Conservation (phyloP, 2,113 vertebrate genomes). For the Nothoprocta perdicaria region DNA sequence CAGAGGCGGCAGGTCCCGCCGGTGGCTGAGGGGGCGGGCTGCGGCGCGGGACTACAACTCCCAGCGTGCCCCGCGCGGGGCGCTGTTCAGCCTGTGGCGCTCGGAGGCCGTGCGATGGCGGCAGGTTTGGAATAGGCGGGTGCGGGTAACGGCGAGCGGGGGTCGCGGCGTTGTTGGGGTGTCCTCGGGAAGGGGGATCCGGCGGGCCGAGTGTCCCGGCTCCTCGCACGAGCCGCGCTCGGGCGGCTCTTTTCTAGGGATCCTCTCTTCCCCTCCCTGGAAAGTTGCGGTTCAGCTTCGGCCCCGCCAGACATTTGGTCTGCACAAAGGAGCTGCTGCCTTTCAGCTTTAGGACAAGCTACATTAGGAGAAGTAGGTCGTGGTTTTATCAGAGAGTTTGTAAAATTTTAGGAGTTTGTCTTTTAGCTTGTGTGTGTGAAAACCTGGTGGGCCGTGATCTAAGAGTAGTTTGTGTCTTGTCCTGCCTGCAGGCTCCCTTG, state of each 20-base stretch:
- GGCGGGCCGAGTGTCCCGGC: background rate
- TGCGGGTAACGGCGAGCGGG: accelerated
- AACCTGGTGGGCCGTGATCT: background rate
- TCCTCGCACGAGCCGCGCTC: background rate
- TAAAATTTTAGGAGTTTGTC: background rate
- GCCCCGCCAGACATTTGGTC: no score
- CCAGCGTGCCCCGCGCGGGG: constrained; percentile 14
- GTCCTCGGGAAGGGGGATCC: no score
- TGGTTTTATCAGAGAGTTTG: no score
- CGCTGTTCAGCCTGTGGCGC: constrained; percentile 10
- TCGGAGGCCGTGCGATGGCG: constrained; percentile 27
- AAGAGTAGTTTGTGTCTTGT: background rate
- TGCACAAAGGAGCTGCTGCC: background rate
- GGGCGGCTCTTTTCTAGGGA: accelerated
- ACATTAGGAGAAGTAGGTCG: background rate
- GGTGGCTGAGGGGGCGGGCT: accelerated
- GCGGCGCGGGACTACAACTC: constrained; percentile 27
- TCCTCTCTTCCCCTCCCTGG: background rate
- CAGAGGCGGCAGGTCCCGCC: accelerated
- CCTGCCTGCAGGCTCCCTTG: background rate
- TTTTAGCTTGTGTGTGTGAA: no score
- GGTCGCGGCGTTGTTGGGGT: accelerated
- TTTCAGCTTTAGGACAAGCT: accelerated
- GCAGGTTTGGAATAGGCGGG: constrained; percentile 60
- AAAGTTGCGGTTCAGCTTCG: no score